Evolutionary conservation across 2,113 vertebrate species (phyloP).

Genomic region (Cynoglossus semilaevis): DNA sequence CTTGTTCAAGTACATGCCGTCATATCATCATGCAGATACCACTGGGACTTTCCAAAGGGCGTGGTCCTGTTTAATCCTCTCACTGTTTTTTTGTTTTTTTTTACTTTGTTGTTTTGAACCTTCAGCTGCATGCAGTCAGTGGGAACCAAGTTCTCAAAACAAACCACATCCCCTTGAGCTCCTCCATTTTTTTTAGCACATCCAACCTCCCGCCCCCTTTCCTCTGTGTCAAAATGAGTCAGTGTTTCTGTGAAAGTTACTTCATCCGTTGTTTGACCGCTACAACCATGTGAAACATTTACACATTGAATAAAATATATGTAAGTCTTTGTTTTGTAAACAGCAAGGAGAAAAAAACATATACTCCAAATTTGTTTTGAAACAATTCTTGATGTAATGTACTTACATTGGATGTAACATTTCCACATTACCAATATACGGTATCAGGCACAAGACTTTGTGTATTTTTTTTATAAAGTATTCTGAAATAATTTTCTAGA

Average conservation of each 20-base stretch:
- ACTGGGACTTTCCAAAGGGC: constrained; percentile 27
- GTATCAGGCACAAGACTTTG: no score
- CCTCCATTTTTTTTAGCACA: constrained; percentile 57
- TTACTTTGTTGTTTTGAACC: constrained; percentile 61
- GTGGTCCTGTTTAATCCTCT: constrained; percentile 44
- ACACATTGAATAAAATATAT: constrained; percentile 39
- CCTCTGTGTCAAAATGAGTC: constrained; percentile 80
- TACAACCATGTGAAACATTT: constrained; percentile 55
- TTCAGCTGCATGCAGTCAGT: constrained; percentile 57
- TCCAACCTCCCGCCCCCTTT: constrained; percentile 52
- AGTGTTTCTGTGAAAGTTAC: constrained; percentile 63
- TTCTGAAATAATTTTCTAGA: no score
- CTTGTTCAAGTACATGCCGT: constrained; percentile 15
- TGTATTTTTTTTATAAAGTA: no score
- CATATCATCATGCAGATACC: constrained; percentile 28
- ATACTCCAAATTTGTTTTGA: no score
- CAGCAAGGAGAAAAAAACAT: constrained; percentile 10
- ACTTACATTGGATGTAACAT: no score
- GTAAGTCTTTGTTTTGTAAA: constrained; percentile 31
- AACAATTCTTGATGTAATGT: no score
- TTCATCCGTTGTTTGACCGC: constrained; percentile 81
- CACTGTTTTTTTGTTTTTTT: constrained; percentile 53
- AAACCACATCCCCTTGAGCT: constrained; percentile 82
- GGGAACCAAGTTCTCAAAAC: constrained; percentile 51
- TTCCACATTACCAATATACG: no score